A percentile compares a stretch with the other conserved stretches of the same genome.
These are phyloP conservation scores for Esperia sulphurella DNA, from an alignment of 2,888 invertebrate genomes.

Conservation along the genomic window DNA sequence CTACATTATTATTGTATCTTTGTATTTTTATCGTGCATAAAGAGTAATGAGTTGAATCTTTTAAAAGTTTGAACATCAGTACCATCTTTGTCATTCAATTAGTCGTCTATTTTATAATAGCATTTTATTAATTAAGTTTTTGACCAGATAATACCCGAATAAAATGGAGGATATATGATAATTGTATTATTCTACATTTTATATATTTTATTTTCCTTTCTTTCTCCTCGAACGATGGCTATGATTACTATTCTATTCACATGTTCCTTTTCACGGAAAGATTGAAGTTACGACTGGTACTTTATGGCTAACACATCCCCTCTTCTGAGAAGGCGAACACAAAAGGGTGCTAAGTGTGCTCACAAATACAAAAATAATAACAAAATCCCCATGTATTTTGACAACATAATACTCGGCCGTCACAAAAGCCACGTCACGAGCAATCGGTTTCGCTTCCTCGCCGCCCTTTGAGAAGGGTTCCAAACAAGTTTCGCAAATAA, in stretches of 20 bases:
- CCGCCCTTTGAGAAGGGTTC: constrained; percentile 71
- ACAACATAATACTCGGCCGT: constrained; percentile 76
- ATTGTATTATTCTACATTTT: constrained; percentile 16
- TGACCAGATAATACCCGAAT: not conserved
- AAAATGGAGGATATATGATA: constrained; percentile 14
- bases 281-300: constrained; percentile 51
- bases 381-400: constrained; percentile 78
- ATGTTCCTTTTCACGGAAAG: constrained; percentile 60
- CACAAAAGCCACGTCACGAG: constrained; percentile 75
- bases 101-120: constrained; percentile 14
- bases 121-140: no score
- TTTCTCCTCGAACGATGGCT: constrained; percentile 24
- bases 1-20: no score
- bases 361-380: constrained; percentile 78
- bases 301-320: constrained; percentile 64
- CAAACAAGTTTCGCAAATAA: constrained; percentile 75
- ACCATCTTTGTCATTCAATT: no score
- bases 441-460: constrained; percentile 74
- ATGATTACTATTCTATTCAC: constrained; percentile 69
- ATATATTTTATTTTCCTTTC: constrained; percentile 46
- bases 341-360: constrained; percentile 77
- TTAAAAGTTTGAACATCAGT: no score
- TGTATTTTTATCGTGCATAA: no score
- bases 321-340: constrained; percentile 61
- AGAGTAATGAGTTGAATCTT: no score